These are phyloP conservation scores for Eriocheir sinensis DNA, from an alignment of 1,140 invertebrate species.

Conservation along the genomic window DNA sequence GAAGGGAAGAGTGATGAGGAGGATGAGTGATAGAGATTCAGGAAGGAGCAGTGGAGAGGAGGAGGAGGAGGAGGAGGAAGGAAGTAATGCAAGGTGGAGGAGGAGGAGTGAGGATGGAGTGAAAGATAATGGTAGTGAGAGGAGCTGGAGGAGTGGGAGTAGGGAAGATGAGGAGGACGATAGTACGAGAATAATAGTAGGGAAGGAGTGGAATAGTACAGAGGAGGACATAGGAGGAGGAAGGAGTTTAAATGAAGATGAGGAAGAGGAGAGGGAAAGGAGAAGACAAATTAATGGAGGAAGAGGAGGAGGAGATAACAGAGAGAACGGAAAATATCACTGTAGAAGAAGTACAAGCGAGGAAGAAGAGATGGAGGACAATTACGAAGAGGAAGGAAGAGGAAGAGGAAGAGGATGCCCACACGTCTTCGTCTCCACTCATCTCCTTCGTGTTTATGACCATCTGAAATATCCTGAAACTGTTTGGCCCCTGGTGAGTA, in stretches of 20 bases:
- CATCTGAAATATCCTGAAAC: slow-evolving; percentile 81
- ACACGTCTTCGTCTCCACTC: slow-evolving; percentile 89
- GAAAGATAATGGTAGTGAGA: neutral
- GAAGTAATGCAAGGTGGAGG: neutral
- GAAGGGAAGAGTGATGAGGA: neutral
- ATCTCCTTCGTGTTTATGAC: slow-evolving; percentile 87
- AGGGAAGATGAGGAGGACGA: neutral
- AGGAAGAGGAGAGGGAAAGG: neutral
- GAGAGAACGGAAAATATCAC: neutral
- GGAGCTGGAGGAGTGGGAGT: too few species aligned
- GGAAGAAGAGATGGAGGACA: neutral
- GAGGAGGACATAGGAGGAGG: neutral
- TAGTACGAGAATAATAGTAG: neutral
- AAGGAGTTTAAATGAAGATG: neutral
- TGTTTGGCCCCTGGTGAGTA: slow-evolving; percentile 70
- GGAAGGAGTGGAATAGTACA: neutral
- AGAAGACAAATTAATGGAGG: neutral
- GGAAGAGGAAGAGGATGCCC: slow-evolving; percentile 84
- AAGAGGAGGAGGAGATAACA: neutral
- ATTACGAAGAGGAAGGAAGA: slow-evolving; percentile 46
- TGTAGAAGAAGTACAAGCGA: neutral
- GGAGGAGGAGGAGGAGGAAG: neutral
- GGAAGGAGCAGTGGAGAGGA: neutral
- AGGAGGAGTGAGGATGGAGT: neutral
- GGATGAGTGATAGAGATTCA: neutral